Evolutionary conservation across 2,797 vertebrate genomes (phyloP).

Genomic region (Acrocephalus scirpaceus): DNA sequence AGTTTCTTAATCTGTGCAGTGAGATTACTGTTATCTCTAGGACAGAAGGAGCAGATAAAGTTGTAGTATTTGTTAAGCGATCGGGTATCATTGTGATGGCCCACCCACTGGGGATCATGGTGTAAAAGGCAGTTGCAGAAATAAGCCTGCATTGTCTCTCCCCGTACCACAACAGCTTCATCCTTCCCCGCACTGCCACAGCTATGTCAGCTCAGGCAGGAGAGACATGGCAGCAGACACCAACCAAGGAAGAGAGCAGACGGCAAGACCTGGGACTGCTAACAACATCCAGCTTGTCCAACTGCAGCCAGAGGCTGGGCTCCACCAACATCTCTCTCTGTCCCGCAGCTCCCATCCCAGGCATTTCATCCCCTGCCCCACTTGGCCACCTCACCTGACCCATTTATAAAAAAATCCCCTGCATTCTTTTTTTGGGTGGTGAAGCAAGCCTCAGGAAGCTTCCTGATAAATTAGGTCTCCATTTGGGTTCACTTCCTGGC

Average conservation of each 20-base stretch:
- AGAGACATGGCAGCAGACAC: fast-evolving
- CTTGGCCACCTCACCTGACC: neutral
- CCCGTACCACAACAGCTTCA: fast-evolving
- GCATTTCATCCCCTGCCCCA: neutral
- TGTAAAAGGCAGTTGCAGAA: neutral
- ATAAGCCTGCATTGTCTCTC: neutral
- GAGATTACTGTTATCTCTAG: conserved; percentile 8
- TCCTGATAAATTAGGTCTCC: neutral
- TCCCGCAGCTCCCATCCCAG: fast-evolving
- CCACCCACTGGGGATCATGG: neutral
- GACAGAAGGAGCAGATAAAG: neutral
- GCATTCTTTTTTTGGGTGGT: fast-evolving
- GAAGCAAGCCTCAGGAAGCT: neutral
- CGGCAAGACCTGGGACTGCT: neutral
- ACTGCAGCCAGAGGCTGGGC: fast-evolving
- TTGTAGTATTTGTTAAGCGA: neutral
- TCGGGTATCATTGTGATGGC: neutral
- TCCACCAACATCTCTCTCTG: neutral
- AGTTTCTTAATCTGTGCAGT: neutral
- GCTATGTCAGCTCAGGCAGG: neutral
- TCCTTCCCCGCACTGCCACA: fast-evolving
- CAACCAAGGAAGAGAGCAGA: neutral
- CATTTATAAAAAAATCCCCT: neutral
- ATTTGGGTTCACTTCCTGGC: neutral
- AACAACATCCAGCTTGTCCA: neutral